Conservation (phyloP, 2,113 vertebrate genomes). For the Silurus meridionalis region DNA sequence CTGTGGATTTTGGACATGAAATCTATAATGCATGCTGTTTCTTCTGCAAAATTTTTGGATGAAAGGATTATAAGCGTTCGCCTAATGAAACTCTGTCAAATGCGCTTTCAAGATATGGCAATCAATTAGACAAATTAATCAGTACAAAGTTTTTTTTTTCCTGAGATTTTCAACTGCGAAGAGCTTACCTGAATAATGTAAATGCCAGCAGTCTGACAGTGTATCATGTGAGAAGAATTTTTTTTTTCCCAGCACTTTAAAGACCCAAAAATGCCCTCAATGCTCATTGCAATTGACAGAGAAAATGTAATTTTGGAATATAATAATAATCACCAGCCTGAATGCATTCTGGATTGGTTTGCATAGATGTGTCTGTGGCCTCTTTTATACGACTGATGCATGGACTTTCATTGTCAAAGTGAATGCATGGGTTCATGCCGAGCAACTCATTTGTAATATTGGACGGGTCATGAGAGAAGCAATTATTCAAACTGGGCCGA, state of each 20-base stretch:
- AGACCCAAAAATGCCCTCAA: background rate
- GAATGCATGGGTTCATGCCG: slow-evolving; percentile 20
- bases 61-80: background rate
- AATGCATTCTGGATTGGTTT: slow-evolving; percentile 10
- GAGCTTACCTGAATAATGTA: background rate
- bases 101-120: background rate
- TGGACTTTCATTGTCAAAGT: slow-evolving; percentile 20
- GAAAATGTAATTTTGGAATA: background rate
- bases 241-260: background rate
- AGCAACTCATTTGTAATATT: slow-evolving; percentile 18
- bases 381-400: slow-evolving; percentile 37
- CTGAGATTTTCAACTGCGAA: background rate
- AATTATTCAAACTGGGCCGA: slow-evolving; percentile 38
- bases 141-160: background rate
- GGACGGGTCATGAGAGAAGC: slow-evolving; percentile 33
- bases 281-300: background rate
- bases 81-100: background rate
- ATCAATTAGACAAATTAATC: slow-evolving; percentile 19
- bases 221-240: background rate
- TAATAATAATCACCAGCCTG: background rate
- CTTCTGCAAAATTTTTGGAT: background rate
- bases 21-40: background rate
- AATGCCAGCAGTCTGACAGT: background rate
- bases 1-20: background rate
- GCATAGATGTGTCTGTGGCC: slow-evolving; percentile 28